Evolutionary conservation across 2,888 invertebrate genomes (phyloP).

Genomic region (Dryobota labecula): DNA sequence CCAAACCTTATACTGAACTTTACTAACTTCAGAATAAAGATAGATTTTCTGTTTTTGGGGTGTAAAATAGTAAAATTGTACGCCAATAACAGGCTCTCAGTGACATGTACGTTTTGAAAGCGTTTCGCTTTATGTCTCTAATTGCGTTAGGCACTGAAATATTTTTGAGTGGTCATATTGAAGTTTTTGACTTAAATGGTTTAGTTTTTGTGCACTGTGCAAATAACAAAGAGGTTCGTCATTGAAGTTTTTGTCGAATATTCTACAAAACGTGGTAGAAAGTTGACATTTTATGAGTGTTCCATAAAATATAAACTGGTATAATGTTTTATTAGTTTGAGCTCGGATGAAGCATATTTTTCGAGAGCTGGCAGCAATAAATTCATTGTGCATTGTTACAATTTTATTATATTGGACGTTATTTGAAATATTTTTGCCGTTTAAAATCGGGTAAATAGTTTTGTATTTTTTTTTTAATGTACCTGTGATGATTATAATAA

Average conservation of each 20-base stretch:
- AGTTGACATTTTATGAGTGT: constrained; percentile 20
- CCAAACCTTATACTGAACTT: constrained; percentile 57
- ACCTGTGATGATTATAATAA: not conserved
- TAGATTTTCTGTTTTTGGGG: constrained; percentile 18
- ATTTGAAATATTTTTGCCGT: constrained; percentile 28
- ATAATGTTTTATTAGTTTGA: constrained; percentile 28
- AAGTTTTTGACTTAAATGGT: constrained; percentile 69
- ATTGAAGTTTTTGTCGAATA: constrained; percentile 22
- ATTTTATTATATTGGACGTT: constrained; percentile 7
- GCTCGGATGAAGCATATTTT: constrained; percentile 21
- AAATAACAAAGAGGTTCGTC: constrained; percentile 47
- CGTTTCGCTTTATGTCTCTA: constrained; percentile 77
- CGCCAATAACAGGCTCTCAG: constrained; percentile 78
- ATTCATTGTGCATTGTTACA: constrained; percentile 6
- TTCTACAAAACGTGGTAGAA: constrained; percentile 9
- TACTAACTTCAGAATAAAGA: constrained; percentile 60
- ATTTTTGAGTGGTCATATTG: constrained; percentile 78
- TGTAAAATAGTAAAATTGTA: constrained; percentile 63
- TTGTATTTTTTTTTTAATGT: not conserved
- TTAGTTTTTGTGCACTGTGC: constrained; percentile 48
- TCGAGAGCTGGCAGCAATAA: constrained; percentile 2
- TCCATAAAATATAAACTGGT: constrained; percentile 30
- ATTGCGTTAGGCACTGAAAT: constrained; percentile 79
- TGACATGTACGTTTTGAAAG: constrained; percentile 78
- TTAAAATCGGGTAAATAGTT: not conserved